Conservation (phyloP, 2,888 invertebrate genomes). For the Lithophane leautieri region DNA sequence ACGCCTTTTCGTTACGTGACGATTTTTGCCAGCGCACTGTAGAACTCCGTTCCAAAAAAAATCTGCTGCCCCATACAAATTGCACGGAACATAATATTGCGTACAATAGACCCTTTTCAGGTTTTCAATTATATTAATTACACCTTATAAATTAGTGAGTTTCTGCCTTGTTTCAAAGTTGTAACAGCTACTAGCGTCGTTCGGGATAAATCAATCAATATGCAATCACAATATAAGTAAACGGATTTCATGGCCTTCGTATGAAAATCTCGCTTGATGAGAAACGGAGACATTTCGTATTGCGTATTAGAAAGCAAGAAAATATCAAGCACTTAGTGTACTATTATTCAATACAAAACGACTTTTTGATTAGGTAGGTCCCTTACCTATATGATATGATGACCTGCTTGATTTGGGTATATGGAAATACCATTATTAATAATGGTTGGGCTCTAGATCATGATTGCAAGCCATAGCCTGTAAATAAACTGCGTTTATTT, state of each 20-base stretch:
- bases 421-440: neutral
- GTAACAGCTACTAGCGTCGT: constrained; percentile 39
- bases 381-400: no score
- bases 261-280: constrained; percentile 24
- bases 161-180: neutral
- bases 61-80: neutral
- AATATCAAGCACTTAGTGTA: neutral
- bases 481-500: neutral
- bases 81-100: neutral
- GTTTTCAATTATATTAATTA: neutral
- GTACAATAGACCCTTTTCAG: neutral
- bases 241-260: constrained; percentile 35
- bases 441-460: neutral
- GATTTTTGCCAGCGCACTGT: no score
- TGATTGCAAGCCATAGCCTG: no score
- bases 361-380: neutral
- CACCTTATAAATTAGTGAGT: neutral
- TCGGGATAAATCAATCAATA: constrained; percentile 41
- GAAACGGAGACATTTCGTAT: constrained; percentile 18
- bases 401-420: neutral
- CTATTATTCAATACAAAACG: neutral
- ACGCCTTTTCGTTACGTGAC: no score
- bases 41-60: neutral
- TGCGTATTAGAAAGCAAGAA: neutral
- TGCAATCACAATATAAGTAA: constrained; percentile 33